Evolutionary conservation across 1,140 invertebrate species (phyloP).

Genomic region (Papilio polytes): DNA sequence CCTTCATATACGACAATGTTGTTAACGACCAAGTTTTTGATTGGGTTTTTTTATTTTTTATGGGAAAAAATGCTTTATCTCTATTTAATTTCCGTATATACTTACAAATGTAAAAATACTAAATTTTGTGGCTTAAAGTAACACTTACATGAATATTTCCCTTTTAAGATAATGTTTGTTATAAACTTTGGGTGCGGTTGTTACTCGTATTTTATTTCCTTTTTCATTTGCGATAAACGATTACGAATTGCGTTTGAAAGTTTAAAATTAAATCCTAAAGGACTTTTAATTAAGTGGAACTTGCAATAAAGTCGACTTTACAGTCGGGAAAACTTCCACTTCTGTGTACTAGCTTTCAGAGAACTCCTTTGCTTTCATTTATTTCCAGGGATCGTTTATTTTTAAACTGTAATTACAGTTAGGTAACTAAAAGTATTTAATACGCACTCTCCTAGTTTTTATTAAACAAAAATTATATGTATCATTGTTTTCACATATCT

Average conservation of each 20-base stretch:
- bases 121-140: too few species aligned
- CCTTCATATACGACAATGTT: background rate
- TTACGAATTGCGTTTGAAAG: constrained; percentile 23
- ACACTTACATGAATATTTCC: too few species aligned
- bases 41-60: background rate
- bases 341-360: constrained; percentile 12
- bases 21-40: constrained; percentile 15
- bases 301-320: constrained; percentile 6
- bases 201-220: background rate
- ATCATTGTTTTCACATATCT: background rate
- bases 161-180: background rate
- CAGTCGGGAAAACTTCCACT: constrained; percentile 30
- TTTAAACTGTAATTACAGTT: constrained; percentile 32
- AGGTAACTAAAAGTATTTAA: background rate
- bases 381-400: constrained; percentile 15
- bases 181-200: background rate
- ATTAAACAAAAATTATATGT: background rate
- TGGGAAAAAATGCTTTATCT: too few species aligned
- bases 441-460: background rate
- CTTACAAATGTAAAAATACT: too few species aligned
- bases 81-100: too few species aligned
- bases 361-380: background rate
- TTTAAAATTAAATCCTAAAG: background rate
- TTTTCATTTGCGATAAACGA: constrained; percentile 8
- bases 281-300: constrained; percentile 26